phyloP scores from a whole-genome alignment of 2,797 vertebrate species.

The Pangasius sanitwongsei region DNA sequence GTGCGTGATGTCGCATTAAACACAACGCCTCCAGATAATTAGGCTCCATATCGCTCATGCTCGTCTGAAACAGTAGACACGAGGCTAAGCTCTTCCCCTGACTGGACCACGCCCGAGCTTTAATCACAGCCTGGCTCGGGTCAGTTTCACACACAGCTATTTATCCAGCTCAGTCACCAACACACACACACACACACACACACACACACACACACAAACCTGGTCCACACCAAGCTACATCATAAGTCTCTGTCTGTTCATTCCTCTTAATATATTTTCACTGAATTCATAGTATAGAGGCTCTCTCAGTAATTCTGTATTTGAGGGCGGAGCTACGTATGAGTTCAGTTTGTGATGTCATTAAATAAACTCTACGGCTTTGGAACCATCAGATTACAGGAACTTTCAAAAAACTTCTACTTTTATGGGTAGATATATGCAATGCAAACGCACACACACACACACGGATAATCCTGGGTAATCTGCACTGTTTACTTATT shows the following conservation, averaged over 20 bases:
- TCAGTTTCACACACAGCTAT: not conserved
- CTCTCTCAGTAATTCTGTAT: not conserved
- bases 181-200: not conserved
- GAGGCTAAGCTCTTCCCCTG: not conserved
- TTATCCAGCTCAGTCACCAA: not conserved
- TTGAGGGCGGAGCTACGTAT: not conserved
- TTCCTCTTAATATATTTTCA: not conserved
- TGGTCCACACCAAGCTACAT: not conserved
- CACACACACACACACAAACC: not conserved
- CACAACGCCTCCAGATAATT: not conserved
- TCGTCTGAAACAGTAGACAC: not conserved
- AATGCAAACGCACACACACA: not conserved
- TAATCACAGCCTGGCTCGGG: not conserved
- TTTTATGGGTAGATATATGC: not conserved
- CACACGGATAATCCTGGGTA: not conserved
- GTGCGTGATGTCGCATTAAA: not conserved
- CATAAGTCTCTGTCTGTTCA: not conserved
- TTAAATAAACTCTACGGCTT: not conserved
- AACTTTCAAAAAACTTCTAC: not conserved
- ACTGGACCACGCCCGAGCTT: not conserved
- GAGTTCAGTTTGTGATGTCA: conserved; percentile 2
- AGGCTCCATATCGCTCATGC: not conserved
- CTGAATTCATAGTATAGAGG: not conserved
- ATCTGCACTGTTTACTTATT: not conserved
- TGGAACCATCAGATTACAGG: not conserved